Evolutionary conservation across 2,797 vertebrate genomes (phyloP), one percentile per base, ranked within the genome.

Genomic region (Saxicola maurus): DNA sequence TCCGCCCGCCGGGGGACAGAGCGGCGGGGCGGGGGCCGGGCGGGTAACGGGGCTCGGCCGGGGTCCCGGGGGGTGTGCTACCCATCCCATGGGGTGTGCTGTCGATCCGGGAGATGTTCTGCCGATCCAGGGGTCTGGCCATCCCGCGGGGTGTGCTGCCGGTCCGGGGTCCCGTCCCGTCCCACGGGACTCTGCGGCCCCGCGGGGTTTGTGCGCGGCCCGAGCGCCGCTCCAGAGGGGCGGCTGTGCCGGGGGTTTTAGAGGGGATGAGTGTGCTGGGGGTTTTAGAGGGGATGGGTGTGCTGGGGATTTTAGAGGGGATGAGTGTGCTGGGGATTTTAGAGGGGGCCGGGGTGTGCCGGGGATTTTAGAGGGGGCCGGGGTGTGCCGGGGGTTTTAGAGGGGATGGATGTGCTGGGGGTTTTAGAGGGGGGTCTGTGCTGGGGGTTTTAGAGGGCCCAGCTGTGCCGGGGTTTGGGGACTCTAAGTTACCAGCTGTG

Each of bases 171-270:
- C n/a, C 25, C 46, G 5, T 25, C 46, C 46, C 46, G 46, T 48
- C 25, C 46, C 46, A 48, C 25, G 46, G 46, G 16, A 31, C 16
- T 43, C 23, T 30, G 59, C 38, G 13, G 30, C 49, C 30, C 66
- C 4, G 38, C 2, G 31, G 1, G 5, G 52, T 4, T 23, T 11
- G 38, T 56, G 53, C 25, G 1, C 1, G 43, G 27, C n/a, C 74
- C 5, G 2, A 13, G 19, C 11, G 13, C 19, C 7, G 38, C 10
- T 7, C 9, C 67, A 4, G 28, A 30, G 49, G 28, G 49, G 27
- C 45, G 6, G 27, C 16, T 28, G 48, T 49, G 10, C 20, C 27
- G 42, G 37, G 59, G 46, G 15, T 17, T 40, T 40, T 17, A 17
- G 37, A 38, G 37, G 37, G 37, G 37, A 5, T 9, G 15, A 9